Conservation (phyloP, 2,888 invertebrate genomes). For the Orthonevra nobilis region DNA sequence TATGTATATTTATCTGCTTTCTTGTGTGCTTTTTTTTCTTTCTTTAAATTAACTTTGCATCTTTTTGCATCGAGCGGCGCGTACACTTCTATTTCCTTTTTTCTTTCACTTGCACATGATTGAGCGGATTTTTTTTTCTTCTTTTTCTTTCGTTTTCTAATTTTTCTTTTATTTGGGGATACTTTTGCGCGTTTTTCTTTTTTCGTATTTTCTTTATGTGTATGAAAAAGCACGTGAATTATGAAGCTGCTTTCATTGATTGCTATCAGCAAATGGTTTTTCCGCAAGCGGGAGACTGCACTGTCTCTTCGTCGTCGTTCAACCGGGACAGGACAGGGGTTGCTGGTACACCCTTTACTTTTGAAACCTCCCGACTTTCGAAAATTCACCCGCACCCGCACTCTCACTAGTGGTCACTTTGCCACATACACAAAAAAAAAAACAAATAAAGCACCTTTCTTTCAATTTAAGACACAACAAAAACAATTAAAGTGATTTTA, state of each 20-base stretch:
- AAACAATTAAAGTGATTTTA: slow-evolving; percentile 10
- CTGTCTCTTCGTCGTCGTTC: too few relatives aligned
- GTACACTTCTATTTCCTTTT: too few relatives aligned
- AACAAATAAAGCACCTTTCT: too few relatives aligned
- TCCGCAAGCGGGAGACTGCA: not conserved
- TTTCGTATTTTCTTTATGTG: not conserved
- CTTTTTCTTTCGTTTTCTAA: not conserved
- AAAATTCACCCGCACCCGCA: slow-evolving; percentile 14
- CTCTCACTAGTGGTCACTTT: slow-evolving; percentile 25
- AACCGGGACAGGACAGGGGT: too few relatives aligned
- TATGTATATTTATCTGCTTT: slow-evolving; percentile 20
- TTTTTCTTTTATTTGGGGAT: slow-evolving; percentile 22
- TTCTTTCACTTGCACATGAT: slow-evolving; percentile 35
- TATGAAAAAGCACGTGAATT: slow-evolving; percentile 56
- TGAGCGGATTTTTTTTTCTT: slow-evolving; percentile 9
- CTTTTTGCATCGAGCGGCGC: slow-evolving; percentile 53
- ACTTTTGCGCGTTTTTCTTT: slow-evolving; percentile 35
- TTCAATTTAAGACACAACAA: too few relatives aligned
- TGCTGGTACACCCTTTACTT: slow-evolving; percentile 22
- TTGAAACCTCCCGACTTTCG: slow-evolving; percentile 28
- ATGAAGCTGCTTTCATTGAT: slow-evolving; percentile 22
- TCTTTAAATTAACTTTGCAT: slow-evolving; percentile 66
- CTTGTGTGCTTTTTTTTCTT: slow-evolving; percentile 40
- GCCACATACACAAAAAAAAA: not conserved
- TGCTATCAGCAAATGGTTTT: slow-evolving; percentile 20